Conservation (phyloP, 2,888 invertebrate genomes). For the Allygus modestus region DNA sequence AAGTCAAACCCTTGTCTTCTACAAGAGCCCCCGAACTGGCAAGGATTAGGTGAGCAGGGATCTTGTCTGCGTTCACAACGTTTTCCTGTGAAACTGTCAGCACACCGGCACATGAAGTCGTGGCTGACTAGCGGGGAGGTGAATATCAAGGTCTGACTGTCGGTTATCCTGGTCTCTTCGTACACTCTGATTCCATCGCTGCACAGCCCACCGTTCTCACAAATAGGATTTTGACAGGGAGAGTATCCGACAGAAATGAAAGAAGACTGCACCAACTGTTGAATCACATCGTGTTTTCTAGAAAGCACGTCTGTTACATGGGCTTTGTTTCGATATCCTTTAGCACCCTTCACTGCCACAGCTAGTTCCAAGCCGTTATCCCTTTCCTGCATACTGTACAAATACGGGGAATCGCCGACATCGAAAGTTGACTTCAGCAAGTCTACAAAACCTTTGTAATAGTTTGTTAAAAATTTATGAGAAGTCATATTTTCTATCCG, state of each 20-base stretch:
- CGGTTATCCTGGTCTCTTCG: constrained; percentile 85
- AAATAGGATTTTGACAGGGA: constrained; percentile 85
- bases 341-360: constrained; percentile 79
- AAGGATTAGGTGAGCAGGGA: constrained; percentile 94
- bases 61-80: constrained; percentile 92
- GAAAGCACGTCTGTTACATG: constrained; percentile 82
- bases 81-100: constrained; percentile 89
- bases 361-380: constrained; percentile 83
- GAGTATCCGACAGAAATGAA: constrained; percentile 85
- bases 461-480: constrained; percentile 84
- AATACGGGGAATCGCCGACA: constrained; percentile 80
- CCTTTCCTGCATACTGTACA: constrained; percentile 86
- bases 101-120: constrained; percentile 88
- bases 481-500: constrained; percentile 86
- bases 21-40: constrained; percentile 90
- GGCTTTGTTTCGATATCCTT: constrained; percentile 81
- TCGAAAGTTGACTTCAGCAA: constrained; percentile 82
- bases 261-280: constrained; percentile 80
- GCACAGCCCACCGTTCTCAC: constrained; percentile 88
- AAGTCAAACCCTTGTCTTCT: constrained; percentile 88
- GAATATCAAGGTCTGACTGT: constrained; percentile 88
- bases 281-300: constrained; percentile 81
- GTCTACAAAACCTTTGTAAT: constrained; percentile 86
- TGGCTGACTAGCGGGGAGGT: constrained; percentile 89
- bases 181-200: constrained; percentile 84